These are phyloP conservation scores for Glareola pratincola DNA, from an alignment of 2,113 vertebrate genomes.

Conservation along the genomic window DNA sequence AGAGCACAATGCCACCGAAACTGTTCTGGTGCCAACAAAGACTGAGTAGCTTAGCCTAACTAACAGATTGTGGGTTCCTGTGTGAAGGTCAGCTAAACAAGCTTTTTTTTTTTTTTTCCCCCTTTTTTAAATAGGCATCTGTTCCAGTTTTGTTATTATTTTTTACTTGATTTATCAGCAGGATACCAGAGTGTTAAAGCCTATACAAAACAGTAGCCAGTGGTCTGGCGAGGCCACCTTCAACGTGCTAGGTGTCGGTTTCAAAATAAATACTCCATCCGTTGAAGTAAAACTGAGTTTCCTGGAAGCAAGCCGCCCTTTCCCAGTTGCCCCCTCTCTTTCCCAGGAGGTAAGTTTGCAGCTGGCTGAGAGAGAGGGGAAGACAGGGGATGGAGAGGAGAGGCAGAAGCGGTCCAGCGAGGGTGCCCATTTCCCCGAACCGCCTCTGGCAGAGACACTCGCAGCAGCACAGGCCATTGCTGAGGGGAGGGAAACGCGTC, in stretches of 20 bases:
- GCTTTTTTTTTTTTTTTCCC: not conserved
- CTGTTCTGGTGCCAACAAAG: not conserved
- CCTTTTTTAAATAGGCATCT: not conserved
- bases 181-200: not conserved
- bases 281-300: not conserved
- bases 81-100: not conserved
- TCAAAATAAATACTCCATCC: constrained; percentile 26
- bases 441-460: not conserved
- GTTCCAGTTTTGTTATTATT: not conserved
- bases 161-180: not conserved
- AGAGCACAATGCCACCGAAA: not conserved
- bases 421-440: not conserved
- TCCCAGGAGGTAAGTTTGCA: not conserved
- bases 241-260: not conserved
- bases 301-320: not conserved
- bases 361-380: not conserved
- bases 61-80: not conserved
- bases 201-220: not conserved
- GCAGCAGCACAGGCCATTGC: not conserved
- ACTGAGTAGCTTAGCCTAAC: not conserved
- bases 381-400: not conserved
- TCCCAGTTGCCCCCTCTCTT: not conserved
- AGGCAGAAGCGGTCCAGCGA: not conserved
- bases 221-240: not conserved
- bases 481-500: not conserved